These are phyloP conservation scores for Papilio polyxenes DNA, from an alignment of 1,140 invertebrate species.

Conservation along the genomic window DNA sequence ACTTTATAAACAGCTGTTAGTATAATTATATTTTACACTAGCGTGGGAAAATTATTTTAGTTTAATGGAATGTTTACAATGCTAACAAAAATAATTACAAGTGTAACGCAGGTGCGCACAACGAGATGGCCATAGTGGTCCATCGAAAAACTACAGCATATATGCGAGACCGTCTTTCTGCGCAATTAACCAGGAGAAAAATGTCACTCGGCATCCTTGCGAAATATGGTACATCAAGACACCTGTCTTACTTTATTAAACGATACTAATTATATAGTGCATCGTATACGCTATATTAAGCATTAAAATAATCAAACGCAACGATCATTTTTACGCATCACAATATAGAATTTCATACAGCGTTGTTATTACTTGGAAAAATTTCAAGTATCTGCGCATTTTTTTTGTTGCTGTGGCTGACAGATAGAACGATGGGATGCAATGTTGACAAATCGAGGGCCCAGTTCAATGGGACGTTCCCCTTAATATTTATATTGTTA, in stretches of 20 bases:
- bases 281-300: slow-evolving; percentile 35
- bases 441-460: slow-evolving; percentile 72
- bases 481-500: slow-evolving; percentile 42
- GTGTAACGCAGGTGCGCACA: slow-evolving; percentile 56
- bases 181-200: slow-evolving; percentile 72
- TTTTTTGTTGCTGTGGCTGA: slow-evolving; percentile 47
- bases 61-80: slow-evolving; percentile 27
- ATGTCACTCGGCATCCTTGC: slow-evolving; percentile 67
- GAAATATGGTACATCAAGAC: slow-evolving; percentile 58
- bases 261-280: slow-evolving; percentile 40
- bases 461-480: slow-evolving; percentile 61
- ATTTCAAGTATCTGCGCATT: slow-evolving; percentile 18
- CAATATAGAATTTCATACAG: slow-evolving; percentile 25
- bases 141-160: slow-evolving; percentile 70
- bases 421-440: slow-evolving; percentile 57
- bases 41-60: slow-evolving; percentile 17
- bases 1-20: background rate
- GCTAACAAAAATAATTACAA: slow-evolving; percentile 30
- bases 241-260: slow-evolving; percentile 52
- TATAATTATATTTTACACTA: background rate
- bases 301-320: slow-evolving; percentile 19
- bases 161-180: slow-evolving; percentile 53
- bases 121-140: slow-evolving; percentile 60
- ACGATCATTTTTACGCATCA: slow-evolving; percentile 30
- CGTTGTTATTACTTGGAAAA: slow-evolving; percentile 34